These are phyloP conservation scores for Climacteris rufus DNA, from an alignment of 2,113 vertebrate species.

Conservation along the genomic window DNA sequence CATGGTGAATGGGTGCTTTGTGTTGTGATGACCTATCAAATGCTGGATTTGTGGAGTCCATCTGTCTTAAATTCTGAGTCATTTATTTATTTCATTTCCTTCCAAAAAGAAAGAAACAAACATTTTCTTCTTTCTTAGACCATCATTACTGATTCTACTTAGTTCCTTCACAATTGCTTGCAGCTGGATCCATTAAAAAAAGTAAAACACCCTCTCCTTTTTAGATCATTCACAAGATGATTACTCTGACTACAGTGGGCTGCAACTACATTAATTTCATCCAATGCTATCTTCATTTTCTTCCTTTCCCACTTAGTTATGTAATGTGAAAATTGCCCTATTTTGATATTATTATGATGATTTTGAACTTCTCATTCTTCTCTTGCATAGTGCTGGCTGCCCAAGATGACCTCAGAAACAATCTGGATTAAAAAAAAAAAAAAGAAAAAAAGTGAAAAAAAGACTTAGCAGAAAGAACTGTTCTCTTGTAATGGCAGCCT, in stretches of 20 bases:
- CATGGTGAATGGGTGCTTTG: not conserved
- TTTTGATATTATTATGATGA: constrained; percentile 81
- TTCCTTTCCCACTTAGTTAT: constrained; percentile 84
- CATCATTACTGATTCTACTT: constrained; percentile 47
- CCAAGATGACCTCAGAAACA: constrained; percentile 59
- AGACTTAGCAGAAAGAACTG: not conserved
- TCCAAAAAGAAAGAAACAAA: constrained; percentile 25
- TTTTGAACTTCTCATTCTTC: constrained; percentile 82
- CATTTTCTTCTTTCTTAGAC: constrained; percentile 29
- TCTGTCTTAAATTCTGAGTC: not conserved
- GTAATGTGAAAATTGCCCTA: constrained; percentile 88
- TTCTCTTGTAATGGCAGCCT: not conserved
- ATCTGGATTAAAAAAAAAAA: not conserved
- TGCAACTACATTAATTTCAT: constrained; percentile 89
- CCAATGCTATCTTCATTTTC: constrained; percentile 87
- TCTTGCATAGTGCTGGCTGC: constrained; percentile 55
- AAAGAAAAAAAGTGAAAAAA: not conserved
- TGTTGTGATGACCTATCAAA: not conserved
- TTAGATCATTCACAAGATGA: constrained; percentile 89
- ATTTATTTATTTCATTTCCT: constrained; percentile 19
- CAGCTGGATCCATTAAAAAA: constrained; percentile 82
- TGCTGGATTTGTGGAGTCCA: not conserved
- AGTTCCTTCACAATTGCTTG: constrained; percentile 85
- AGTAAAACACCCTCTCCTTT: constrained; percentile 66
- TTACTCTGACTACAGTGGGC: constrained; percentile 80